Evolutionary conservation across 2,113 vertebrate species (phyloP).

Genomic region (Mohoua ochrocephala): DNA sequence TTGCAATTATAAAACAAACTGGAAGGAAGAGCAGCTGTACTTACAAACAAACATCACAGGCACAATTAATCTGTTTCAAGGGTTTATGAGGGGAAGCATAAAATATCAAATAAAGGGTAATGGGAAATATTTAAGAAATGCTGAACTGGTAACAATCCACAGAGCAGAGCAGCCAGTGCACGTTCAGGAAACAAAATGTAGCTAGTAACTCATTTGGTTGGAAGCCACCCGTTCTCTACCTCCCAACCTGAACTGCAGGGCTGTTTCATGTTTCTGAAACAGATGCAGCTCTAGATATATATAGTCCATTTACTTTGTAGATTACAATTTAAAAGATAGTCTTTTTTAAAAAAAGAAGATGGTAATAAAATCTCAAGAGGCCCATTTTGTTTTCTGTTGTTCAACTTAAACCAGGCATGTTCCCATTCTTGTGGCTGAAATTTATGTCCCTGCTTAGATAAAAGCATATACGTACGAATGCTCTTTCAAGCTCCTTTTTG

Average conservation of each 20-base stretch:
- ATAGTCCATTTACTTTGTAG: constrained; percentile 60
- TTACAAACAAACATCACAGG: constrained; percentile 78
- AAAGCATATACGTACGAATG: background rate
- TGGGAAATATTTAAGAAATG: constrained; percentile 80
- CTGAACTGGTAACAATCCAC: constrained; percentile 67
- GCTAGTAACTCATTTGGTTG: constrained; percentile 63
- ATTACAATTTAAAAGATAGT: constrained; percentile 56
- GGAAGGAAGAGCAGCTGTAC: constrained; percentile 78
- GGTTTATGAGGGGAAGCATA: constrained; percentile 84
- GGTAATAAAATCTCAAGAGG: constrained; percentile 59
- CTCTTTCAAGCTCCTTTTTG: background rate
- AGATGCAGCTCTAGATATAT: constrained; percentile 47
- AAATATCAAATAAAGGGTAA: constrained; percentile 86
- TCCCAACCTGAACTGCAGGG: constrained; percentile 68
- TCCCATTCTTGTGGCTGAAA: constrained; percentile 17
- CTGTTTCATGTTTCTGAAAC: constrained; percentile 70
- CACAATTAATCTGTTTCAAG: constrained; percentile 79
- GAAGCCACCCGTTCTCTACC: constrained; percentile 61
- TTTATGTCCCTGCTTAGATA: constrained; percentile 41
- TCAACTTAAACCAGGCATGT: constrained; percentile 20
- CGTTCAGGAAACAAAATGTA: constrained; percentile 64
- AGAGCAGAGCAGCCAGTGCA: constrained; percentile 62
- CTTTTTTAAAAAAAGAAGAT: constrained; percentile 53
- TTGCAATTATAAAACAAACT: constrained; percentile 73
- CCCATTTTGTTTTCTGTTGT: constrained; percentile 40